A percentile compares a stretch with the other conserved stretches of the same genome.
These are phyloP conservation scores for Calliopsis andreniformis DNA, from an alignment of 1,140 invertebrate species.

Conservation along the genomic window DNA sequence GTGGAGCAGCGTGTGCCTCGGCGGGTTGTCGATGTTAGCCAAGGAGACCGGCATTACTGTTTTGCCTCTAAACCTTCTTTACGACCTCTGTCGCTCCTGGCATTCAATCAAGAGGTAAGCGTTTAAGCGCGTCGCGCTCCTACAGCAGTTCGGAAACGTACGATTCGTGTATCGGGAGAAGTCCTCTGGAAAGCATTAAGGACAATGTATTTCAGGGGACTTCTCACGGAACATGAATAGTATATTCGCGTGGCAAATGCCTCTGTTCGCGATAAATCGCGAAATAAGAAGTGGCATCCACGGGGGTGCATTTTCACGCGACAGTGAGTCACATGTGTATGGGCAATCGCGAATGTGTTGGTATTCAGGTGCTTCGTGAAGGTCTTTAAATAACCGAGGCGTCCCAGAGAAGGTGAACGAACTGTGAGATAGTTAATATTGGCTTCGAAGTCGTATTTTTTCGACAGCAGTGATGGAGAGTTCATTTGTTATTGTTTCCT, in stretches of 20 bases:
- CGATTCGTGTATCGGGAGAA: no score
- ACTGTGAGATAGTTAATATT: neutral
- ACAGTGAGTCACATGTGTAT: no score
- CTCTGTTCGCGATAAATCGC: slow-evolving; percentile 27
- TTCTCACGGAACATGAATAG: no score
- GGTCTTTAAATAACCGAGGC: no score
- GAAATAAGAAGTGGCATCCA: slow-evolving; percentile 30
- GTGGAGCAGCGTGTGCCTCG: slow-evolving; percentile 85
- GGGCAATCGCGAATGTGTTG: no score
- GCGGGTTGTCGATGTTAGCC: slow-evolving; percentile 92
- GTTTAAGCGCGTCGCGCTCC: slow-evolving; percentile 51
- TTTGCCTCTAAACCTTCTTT: slow-evolving; percentile 87
- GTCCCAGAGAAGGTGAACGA: neutral
- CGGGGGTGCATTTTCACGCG: neutral
- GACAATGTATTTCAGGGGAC: no score
- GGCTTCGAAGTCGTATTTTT: neutral
- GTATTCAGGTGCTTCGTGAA: no score
- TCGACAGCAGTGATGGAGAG: neutral
- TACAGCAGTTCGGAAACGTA: slow-evolving; percentile 30
- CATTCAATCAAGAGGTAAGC: slow-evolving; percentile 86
- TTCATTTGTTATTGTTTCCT: slow-evolving; percentile 20
- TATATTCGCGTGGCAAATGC: slow-evolving; percentile 26
- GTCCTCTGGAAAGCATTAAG: no score
- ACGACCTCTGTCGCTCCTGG: slow-evolving; percentile 88
- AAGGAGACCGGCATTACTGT: slow-evolving; percentile 96